Conservation (phyloP, 2,888 invertebrate species). For the Limenitis camilla region DNA sequence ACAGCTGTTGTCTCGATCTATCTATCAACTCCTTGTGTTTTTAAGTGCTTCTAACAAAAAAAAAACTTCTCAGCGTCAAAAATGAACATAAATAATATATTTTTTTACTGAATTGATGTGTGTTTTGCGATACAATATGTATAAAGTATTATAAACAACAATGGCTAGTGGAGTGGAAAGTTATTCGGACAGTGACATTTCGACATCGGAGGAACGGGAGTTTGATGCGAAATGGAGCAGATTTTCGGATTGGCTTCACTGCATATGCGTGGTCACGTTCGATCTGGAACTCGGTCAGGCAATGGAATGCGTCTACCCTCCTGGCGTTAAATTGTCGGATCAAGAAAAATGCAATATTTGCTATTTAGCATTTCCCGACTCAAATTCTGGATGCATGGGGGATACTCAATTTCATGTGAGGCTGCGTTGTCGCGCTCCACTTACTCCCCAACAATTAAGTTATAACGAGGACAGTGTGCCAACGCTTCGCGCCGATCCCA, state of each 20-base stretch:
- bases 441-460: slow-evolving; percentile 71
- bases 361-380: slow-evolving; percentile 98
- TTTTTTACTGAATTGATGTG: slow-evolving; percentile 23
- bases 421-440: slow-evolving; percentile 77
- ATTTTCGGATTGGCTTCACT: slow-evolving; percentile 96
- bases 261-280: slow-evolving; percentile 98
- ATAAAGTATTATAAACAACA: slow-evolving; percentile 31
- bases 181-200: slow-evolving; percentile 51
- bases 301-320: slow-evolving; percentile 93
- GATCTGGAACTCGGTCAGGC: slow-evolving; percentile 99
- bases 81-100: slow-evolving; percentile 23
- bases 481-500: slow-evolving; percentile 84
- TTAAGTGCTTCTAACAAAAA: slow-evolving; percentile 38
- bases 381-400: slow-evolving; percentile 99
- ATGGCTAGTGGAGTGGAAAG: slow-evolving; percentile 63
- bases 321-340: slow-evolving; percentile 83
- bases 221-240: slow-evolving; percentile 78
- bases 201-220: slow-evolving; percentile 54
- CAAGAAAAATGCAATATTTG: slow-evolving; percentile 95
- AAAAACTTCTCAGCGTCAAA: slow-evolving; percentile 37
- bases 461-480: slow-evolving; percentile 87
- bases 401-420: slow-evolving; percentile 98
- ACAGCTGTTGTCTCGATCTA: slow-evolving; percentile 60
- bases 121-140: slow-evolving; percentile 30
- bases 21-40: slow-evolving; percentile 18